phyloP scores from a whole-genome alignment of 2,113 vertebrate genomes.

The Pterocles orientalis region DNA sequence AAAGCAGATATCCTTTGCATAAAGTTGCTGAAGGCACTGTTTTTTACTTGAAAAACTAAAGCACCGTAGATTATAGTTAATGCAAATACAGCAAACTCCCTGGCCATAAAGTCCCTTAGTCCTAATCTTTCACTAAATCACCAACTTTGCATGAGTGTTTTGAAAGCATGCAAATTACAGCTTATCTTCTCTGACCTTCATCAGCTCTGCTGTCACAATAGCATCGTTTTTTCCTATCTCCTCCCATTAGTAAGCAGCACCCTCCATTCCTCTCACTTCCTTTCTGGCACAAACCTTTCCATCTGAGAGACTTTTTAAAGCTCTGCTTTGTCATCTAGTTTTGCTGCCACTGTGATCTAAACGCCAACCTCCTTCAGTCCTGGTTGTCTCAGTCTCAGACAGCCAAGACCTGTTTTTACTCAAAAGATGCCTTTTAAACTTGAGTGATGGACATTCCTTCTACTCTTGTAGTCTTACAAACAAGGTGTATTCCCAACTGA shows the following conservation, averaged over 20 bases:
- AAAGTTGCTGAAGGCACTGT: neutral
- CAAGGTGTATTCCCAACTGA: neutral
- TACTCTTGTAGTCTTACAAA: neutral
- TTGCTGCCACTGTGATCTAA: neutral
- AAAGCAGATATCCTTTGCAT: slow-evolving; percentile 13
- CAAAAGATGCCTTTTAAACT: neutral
- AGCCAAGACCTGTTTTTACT: neutral
- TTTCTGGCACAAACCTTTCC: neutral
- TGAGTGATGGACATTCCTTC: neutral
- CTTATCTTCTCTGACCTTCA: slow-evolving; percentile 19
- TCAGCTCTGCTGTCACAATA: slow-evolving; percentile 4
- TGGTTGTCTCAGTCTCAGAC: neutral
- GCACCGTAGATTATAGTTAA: neutral
- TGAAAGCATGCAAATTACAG: slow-evolving; percentile 15
- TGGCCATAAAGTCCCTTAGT: neutral
- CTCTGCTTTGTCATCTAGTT: slow-evolving; percentile 28
- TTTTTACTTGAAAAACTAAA: neutral
- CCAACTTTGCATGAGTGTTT: neutral
- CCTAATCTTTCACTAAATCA: slow-evolving; percentile 5
- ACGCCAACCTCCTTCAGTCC: neutral
- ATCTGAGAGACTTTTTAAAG: slow-evolving; percentile 12
- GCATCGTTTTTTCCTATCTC: slow-evolving; percentile 29
- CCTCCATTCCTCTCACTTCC: slow-evolving; percentile 16
- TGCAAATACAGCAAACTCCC: neutral
- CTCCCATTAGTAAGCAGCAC: neutral